Percentiles rank a stretch among this genome's conserved stretches.
These are phyloP conservation scores for Odocoileus hemionus DNA, from an alignment of 2,113 vertebrate species.

Conservation along the genomic window DNA sequence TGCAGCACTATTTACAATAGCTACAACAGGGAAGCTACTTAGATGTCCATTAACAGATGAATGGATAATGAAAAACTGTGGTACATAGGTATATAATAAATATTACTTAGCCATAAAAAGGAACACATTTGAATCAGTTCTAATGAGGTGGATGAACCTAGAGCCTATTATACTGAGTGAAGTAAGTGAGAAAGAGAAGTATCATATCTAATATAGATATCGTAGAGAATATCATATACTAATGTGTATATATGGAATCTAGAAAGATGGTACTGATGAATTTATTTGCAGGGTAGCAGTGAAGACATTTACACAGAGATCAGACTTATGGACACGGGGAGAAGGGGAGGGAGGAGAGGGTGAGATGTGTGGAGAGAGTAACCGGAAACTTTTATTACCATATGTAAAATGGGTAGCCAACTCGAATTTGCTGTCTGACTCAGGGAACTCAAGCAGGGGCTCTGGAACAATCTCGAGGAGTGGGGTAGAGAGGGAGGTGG, in stretches of 20 bases:
- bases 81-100: neutral
- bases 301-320: neutral
- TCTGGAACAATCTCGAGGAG: neutral
- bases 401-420: neutral
- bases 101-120: neutral
- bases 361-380: neutral
- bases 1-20: neutral
- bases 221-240: neutral
- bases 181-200: neutral
- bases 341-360: neutral
- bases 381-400: neutral
- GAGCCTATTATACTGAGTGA: neutral
- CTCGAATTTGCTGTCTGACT: accelerated
- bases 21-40: neutral
- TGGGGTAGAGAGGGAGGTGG: neutral
- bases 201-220: neutral
- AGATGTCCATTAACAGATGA: neutral
- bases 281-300: neutral
- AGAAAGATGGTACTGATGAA: neutral
- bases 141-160: neutral
- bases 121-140: neutral
- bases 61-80: neutral
- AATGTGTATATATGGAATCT: neutral
- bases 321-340: neutral
- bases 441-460: neutral